phyloP scores from a whole-genome alignment of 1,140 invertebrate genomes.

The Pantala flavescens region DNA sequence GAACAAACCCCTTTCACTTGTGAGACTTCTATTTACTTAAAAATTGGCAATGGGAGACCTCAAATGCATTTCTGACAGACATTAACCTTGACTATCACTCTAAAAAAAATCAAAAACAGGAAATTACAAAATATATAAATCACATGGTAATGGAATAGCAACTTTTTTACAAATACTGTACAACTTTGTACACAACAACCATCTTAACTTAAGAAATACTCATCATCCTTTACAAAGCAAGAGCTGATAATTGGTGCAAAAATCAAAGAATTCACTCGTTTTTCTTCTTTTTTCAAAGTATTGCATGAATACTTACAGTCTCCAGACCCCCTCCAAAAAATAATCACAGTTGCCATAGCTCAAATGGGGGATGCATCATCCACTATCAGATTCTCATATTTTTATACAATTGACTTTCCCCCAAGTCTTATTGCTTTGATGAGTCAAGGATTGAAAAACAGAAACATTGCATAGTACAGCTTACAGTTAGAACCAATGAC shows the following conservation, averaged over 20 bases:
- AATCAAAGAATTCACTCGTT: neutral
- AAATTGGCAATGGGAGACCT: neutral
- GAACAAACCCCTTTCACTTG: neutral
- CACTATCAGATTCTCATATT: neutral
- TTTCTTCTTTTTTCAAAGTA: neutral
- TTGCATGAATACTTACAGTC: conserved; percentile 6
- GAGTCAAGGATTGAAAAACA: neutral
- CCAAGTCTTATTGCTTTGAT: conserved; percentile 2
- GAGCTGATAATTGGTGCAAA: neutral
- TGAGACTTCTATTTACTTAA: neutral
- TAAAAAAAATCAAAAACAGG: neutral
- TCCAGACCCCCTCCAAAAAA: conserved; percentile 4
- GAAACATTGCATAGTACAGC: neutral
- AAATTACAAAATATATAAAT: conserved; percentile 11
- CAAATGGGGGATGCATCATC: neutral
- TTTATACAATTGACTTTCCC: neutral
- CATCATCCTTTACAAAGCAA: neutral
- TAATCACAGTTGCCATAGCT: neutral
- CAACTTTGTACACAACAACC: conserved; percentile 9
- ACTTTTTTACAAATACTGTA: neutral
- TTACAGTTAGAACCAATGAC: neutral
- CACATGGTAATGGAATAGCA: neutral
- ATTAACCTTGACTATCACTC: neutral
- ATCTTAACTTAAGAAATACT: neutral
- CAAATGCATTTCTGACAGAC: conserved; percentile 4